Base-by-base conservation (phyloP, 2,113 vertebrate genomes). In the Cyrtonyx montezumae region DNA sequence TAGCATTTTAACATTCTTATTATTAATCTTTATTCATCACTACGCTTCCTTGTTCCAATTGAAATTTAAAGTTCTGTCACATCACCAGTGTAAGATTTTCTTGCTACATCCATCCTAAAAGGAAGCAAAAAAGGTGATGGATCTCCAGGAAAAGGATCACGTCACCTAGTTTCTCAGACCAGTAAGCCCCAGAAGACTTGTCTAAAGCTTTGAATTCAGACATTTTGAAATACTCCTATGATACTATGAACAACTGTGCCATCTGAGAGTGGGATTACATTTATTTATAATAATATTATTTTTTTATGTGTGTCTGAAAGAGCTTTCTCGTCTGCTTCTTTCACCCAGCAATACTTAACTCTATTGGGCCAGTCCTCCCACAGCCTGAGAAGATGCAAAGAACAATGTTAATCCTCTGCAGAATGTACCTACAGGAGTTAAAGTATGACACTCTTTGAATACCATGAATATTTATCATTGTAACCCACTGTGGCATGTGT, bases 391-490 rank as follows among this genome's bases (percentile, higher is more conserved):
- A 20, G 34, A 55, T 11, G 8, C 12, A 23, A 67, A 19, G 73
- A 70, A 59, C 32, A 53, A 25, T 14, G 46, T 79, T 82, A 91
- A 92, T 83, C 46, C 55, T 62, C 37, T 69, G 49, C 51, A 7
- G 42, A 78, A 90, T 28, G n/a, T 42, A n/a, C 42, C 55, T 20
- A 51, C 73, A 79, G 85, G 68, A 89, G 36, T 90, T 85, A 83
- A 89, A 28, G 85, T 45, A 84, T 32, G 90, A 53, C 34, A 63
- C 8, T 58, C 45, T 23, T 7, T 61, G 34, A 48, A 87, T 9
- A 17, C 53, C 51, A 65, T 40, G 65, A 86, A 91, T 95, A 94
- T 89, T 91, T 85, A 55, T 88, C 63, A 58, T 28, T 74, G 49
- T 63, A 92, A 88, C 83, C 65, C 74, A 34, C 48, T 9, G 9